Conservation (phyloP, 2,113 vertebrate genomes). For the Malurus elegans region DNA sequence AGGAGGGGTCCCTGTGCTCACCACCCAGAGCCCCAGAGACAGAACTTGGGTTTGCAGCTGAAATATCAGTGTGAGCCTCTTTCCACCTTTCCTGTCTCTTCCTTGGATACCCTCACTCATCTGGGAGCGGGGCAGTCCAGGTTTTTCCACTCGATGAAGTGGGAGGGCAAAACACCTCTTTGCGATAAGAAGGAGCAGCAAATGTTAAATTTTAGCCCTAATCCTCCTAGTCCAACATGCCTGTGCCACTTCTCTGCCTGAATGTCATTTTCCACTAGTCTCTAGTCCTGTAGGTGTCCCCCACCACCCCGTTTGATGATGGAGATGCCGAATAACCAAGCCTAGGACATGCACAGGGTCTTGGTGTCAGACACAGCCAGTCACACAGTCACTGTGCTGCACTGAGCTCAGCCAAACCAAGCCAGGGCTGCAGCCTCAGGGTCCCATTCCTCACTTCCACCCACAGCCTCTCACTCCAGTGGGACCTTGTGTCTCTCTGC, state of each 20-base stretch:
- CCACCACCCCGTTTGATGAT: fast-evolving
- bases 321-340: neutral
- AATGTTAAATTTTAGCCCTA: neutral
- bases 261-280: neutral
- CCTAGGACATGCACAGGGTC: neutral
- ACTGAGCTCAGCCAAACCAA: neutral
- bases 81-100: neutral
- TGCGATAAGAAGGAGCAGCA: neutral
- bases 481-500: neutral
- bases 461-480: fast-evolving
- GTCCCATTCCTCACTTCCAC: neutral
- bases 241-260: neutral
- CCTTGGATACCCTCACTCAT: neutral
- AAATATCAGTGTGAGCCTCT: neutral
- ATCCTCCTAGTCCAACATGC: neutral
- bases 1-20: neutral
- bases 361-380: fast-evolving
- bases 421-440: neutral
- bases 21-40: fast-evolving
- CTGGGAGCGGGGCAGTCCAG: fast-evolving
- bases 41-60: neutral
- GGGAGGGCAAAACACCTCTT: neutral
- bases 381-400: neutral
- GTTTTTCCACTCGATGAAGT: fast-evolving
- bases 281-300: neutral